Conservation (phyloP, 2,797 vertebrate genomes). For the Rhodeus uyekii region DNA sequence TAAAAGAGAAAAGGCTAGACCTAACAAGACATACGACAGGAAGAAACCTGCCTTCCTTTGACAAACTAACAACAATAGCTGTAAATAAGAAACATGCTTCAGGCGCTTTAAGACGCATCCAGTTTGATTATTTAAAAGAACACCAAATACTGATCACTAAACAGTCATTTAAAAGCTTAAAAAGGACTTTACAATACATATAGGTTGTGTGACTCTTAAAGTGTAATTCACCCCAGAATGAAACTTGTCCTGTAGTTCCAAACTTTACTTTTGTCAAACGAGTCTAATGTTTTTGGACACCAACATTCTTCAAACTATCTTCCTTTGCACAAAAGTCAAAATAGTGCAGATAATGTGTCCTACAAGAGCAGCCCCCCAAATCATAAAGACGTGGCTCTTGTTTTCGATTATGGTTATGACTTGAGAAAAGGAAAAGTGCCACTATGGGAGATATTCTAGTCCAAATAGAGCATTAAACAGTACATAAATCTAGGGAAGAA, state of each 20-base stretch:
- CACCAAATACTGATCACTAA: background rate
- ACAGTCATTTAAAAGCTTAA: background rate
- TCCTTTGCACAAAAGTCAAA: background rate
- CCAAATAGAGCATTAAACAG: background rate
- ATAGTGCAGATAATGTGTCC: background rate
- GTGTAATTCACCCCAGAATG: background rate
- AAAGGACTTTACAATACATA: background rate
- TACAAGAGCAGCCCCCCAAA: background rate
- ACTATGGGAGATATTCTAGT: background rate
- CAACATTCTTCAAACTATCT: background rate
- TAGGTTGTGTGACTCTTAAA: background rate
- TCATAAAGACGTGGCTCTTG: background rate
- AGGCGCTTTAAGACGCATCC: background rate
- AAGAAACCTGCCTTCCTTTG: background rate
- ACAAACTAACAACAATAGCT: conserved; percentile 12
- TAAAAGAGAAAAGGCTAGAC: background rate
- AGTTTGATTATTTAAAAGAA: background rate
- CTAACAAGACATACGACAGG: background rate
- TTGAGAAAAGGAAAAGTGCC: background rate
- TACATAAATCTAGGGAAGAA: background rate
- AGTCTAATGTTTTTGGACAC: background rate
- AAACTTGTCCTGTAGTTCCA: no score
- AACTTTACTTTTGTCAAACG: background rate
- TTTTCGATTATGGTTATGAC: background rate
- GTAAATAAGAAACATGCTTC: background rate